A percentile compares a stretch with the other conserved stretches of the same genome.
These are phyloP conservation scores for Nowickia ferox DNA, from an alignment of 2,888 invertebrate genomes.

Conservation along the genomic window DNA sequence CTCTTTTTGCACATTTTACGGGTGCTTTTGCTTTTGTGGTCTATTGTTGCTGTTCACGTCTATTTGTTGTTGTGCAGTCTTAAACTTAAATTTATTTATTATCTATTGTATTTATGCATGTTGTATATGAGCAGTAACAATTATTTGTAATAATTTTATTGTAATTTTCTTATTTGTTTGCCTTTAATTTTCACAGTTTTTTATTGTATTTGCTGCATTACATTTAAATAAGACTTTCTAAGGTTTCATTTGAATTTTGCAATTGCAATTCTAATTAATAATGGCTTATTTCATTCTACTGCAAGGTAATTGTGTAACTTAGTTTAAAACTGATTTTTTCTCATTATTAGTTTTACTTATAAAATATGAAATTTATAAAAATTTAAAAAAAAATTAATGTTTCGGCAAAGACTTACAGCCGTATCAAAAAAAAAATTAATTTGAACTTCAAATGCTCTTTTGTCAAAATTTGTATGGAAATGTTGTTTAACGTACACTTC, in stretches of 20 bases:
- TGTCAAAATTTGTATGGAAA: too few species aligned
- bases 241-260: constrained; percentile 70
- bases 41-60: constrained; percentile 52
- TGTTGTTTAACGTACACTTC: too few species aligned
- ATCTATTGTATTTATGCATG: constrained; percentile 53
- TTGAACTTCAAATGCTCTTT: too few species aligned
- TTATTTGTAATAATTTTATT: constrained; percentile 51
- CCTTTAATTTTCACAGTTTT: constrained; percentile 61
- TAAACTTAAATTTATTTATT: constrained; percentile 59
- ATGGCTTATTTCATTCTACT: constrained; percentile 33
- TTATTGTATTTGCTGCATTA: constrained; percentile 37
- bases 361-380: too few species aligned
- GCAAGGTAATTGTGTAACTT: constrained; percentile 17
- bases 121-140: constrained; percentile 6
- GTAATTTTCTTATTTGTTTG: constrained; percentile 41
- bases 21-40: constrained; percentile 59
- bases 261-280: constrained; percentile 61
- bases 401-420: too few species aligned
- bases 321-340: background rate
- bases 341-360: background rate
- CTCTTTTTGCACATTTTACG: constrained; percentile 68
- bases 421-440: too few species aligned
- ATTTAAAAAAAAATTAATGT: too few species aligned
- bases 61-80: constrained; percentile 51
- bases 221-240: constrained; percentile 56